Percentiles rank a stretch among this genome's conserved stretches.
Conservation (phyloP, 2,113 vertebrate species). For the Nothocercus nigrocapillus region DNA sequence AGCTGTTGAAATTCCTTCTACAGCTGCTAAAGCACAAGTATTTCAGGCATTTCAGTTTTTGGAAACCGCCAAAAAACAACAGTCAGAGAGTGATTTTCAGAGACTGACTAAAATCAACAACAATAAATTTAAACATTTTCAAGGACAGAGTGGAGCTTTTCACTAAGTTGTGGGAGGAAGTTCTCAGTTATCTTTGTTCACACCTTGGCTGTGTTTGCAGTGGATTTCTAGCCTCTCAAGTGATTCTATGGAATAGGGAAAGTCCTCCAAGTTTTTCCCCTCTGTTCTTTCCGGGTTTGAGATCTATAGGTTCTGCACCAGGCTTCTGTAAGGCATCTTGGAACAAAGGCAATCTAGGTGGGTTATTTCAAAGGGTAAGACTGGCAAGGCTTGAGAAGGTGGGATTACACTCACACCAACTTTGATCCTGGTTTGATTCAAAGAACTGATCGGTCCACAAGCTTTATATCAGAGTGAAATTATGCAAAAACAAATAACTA, state of each 20-base stretch:
- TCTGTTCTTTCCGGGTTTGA: neutral
- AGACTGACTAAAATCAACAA: neutral
- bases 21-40: neutral
- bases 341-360: neutral
- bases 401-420: neutral
- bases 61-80: neutral
- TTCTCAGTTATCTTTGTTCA: neutral
- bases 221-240: neutral
- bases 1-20: neutral
- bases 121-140: neutral
- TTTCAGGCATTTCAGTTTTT: neutral
- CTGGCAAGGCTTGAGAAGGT: neutral
- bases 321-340: neutral
- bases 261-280: neutral
- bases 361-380: neutral
- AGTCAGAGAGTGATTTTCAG: neutral
- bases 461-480: neutral
- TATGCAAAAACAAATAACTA: neutral
- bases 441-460: fast-evolving
- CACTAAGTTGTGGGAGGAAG: neutral
- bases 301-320: neutral
- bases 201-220: neutral
- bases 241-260: neutral
- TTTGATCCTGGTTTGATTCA: neutral
- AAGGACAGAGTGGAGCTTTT: neutral